Evolutionary conservation across 2,113 vertebrate genomes (phyloP).

Genomic region (Cryptomyrus ogoouensis): DNA sequence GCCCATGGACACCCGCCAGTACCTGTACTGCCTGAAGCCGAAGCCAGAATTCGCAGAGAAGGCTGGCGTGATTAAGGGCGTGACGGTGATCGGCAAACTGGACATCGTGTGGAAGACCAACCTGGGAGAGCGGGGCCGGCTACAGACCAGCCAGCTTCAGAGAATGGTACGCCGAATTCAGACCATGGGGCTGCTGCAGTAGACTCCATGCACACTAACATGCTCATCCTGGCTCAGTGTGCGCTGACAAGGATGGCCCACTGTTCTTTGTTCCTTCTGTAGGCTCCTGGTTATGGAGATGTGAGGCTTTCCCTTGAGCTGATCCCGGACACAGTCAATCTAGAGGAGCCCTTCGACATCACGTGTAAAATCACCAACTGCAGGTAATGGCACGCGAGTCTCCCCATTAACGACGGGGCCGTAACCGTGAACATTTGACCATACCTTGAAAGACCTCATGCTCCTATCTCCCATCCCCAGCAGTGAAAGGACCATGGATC

Average conservation of each 20-base stretch:
- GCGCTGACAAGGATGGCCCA: not conserved
- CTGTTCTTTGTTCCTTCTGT: slow-evolving; percentile 20
- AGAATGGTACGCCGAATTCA: slow-evolving; percentile 73
- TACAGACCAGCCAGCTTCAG: slow-evolving; percentile 96
- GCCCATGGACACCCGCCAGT: slow-evolving; percentile 94
- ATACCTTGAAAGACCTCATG: not conserved
- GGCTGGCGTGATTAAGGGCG: slow-evolving; percentile 93
- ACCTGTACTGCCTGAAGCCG: slow-evolving; percentile 92
- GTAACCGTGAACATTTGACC: too few relatives aligned
- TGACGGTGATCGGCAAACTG: slow-evolving; percentile 95
- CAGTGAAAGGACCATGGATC: slow-evolving; percentile 97
- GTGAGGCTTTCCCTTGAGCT: slow-evolving; percentile 89
- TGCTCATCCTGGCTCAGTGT: not conserved
- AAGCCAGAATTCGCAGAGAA: slow-evolving; percentile 97
- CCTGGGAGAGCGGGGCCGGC: slow-evolving; percentile 85
- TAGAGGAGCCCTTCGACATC: slow-evolving; percentile 95
- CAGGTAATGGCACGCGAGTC: slow-evolving; percentile 68
- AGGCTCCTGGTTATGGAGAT: slow-evolving; percentile 97
- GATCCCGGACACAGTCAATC: slow-evolving; percentile 90
- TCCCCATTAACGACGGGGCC: too few relatives aligned
- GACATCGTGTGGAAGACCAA: slow-evolving; percentile 99
- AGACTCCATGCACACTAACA: not conserved
- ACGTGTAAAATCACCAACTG: slow-evolving; percentile 98
- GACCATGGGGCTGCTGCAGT: not conserved
- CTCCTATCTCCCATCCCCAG: slow-evolving; percentile 34